Evolutionary conservation across 2,113 vertebrate genomes (phyloP).

Genomic region (Eubucco bourcierii): DNA sequence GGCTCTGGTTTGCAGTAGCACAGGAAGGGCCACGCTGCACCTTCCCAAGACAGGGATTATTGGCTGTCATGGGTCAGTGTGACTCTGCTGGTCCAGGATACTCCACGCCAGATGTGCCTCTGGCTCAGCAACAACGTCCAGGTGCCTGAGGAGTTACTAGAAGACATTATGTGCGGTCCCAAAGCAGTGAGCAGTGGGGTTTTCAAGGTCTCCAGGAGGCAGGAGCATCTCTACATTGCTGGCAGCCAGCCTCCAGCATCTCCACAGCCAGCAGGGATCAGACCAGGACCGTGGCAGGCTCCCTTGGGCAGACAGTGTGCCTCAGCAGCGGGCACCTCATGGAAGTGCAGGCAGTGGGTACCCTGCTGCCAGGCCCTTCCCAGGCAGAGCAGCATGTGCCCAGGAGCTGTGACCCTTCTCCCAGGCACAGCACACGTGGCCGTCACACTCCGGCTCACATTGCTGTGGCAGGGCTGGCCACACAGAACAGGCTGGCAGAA

Average conservation of each 20-base stretch:
- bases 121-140: rapidly evolving
- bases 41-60: background rate
- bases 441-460: rapidly evolving
- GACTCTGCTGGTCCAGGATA: rapidly evolving
- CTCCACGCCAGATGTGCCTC: background rate
- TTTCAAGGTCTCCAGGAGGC: rapidly evolving
- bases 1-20: too few relatives aligned
- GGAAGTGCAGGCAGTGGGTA: background rate
- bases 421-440: rapidly evolving
- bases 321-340: background rate
- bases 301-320: background rate
- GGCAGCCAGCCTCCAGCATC: background rate
- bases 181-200: background rate
- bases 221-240: background rate
- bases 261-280: background rate
- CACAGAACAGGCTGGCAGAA: background rate
- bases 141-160: background rate
- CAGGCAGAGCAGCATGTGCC: too few relatives aligned
- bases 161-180: background rate
- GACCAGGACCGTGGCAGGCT: rapidly evolving
- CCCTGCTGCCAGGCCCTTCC: background rate
- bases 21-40: too few relatives aligned
- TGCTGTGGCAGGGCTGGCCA: rapidly evolving
- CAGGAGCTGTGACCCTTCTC: background rate
- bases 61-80: rapidly evolving